phyloP scores from a whole-genome alignment of 2,888 invertebrate species.

The Morinoia aosen region DNA sequence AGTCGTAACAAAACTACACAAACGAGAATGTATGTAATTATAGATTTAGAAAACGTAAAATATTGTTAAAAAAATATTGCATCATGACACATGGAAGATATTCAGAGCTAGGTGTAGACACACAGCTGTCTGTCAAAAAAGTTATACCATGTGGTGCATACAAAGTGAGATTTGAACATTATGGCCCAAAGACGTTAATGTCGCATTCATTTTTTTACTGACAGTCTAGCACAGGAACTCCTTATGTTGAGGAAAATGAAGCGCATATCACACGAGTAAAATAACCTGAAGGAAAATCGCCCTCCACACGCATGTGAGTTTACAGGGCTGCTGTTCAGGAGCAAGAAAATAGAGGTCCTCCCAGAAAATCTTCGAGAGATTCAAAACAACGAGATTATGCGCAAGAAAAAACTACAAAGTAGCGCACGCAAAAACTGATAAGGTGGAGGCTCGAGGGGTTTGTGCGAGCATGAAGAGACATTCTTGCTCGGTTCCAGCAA shows the following conservation, averaged over 20 bases:
- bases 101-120: neutral
- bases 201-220: neutral
- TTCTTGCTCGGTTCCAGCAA: slow-evolving; percentile 4
- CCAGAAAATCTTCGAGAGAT: neutral
- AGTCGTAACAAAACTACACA: neutral
- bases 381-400: neutral
- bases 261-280: neutral
- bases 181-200: too few relatives aligned
- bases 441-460: neutral
- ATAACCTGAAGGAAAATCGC: neutral
- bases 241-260: neutral
- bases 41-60: neutral
- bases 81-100: neutral
- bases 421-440: slow-evolving; percentile 3
- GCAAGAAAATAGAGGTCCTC: neutral
- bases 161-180: too few relatives aligned
- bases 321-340: neutral
- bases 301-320: neutral
- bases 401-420: neutral
- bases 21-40: neutral
- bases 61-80: neutral
- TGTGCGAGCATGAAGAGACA: neutral
- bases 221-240: neutral
- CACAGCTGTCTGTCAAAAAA: neutral
- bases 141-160: too few relatives aligned